Percentiles rank a stretch among this genome's conserved stretches.
These are phyloP conservation scores for Seira ritae DNA, from an alignment of 2,888 invertebrate species.

Conservation along the genomic window DNA sequence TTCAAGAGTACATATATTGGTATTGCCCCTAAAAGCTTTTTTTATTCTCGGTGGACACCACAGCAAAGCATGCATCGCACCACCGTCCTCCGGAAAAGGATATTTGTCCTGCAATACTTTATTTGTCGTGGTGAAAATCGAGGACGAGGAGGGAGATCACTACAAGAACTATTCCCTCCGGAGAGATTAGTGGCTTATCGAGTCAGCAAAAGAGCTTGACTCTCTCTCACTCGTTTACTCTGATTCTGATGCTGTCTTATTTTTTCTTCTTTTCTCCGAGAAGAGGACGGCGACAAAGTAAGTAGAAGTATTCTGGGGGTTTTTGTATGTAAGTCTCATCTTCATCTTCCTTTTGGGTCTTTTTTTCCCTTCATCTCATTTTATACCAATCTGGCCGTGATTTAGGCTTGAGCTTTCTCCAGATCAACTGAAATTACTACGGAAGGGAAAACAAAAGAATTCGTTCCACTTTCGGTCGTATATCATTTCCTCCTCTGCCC, in stretches of 20 bases:
- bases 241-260: conserved; percentile 23
- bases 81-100: too few relatives aligned
- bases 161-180: conserved; percentile 70
- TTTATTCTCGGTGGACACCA: too few relatives aligned
- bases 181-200: conserved; percentile 74
- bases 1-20: too few relatives aligned
- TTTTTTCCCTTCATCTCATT: conserved; percentile 24
- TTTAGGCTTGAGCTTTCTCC: too few relatives aligned
- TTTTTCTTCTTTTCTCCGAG: conserved; percentile 22
- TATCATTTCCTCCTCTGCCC: conserved; percentile 15
- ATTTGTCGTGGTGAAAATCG: conserved; percentile 53
- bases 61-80: too few relatives aligned
- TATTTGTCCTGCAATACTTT: conserved; percentile 30
- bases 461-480: conserved; percentile 30
- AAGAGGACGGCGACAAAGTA: too few relatives aligned
- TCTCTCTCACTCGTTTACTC: conserved; percentile 29
- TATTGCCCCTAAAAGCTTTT: too few relatives aligned
- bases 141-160: conserved; percentile 52
- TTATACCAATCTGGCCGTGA: conserved; percentile 6
- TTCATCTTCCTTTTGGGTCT: conserved; percentile 22
- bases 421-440: too few relatives aligned
- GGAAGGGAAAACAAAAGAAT: neutral
- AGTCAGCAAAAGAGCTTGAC: conserved; percentile 73
- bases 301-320: too few relatives aligned
- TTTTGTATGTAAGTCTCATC: conserved; percentile 32